Percentiles rank a stretch among this genome's conserved stretches.
Conservation (phyloP, 2,797 vertebrate genomes). For the Okamejei kenojei region DNA sequence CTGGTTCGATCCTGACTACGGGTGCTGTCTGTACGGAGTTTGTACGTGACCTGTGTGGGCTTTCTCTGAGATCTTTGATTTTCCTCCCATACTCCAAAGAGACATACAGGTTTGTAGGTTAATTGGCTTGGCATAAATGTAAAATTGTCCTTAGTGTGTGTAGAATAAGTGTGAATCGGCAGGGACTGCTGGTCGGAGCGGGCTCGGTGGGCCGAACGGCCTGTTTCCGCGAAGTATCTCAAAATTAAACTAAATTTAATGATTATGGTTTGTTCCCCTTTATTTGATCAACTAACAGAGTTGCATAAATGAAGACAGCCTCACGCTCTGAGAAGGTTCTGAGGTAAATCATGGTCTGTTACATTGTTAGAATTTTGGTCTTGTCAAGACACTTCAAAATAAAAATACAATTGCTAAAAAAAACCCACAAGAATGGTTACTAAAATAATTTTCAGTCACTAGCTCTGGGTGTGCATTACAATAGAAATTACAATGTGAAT, state of each 20-base stretch:
- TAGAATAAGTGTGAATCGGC: too few relatives aligned
- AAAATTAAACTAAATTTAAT: neutral
- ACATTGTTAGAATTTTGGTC: neutral
- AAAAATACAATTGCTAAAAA: neutral
- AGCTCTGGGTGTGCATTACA: neutral
- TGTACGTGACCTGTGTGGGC: too few relatives aligned
- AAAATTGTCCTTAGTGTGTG: too few relatives aligned
- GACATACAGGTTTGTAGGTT: too few relatives aligned
- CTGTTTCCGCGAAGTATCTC: too few relatives aligned
- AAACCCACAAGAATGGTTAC: neutral
- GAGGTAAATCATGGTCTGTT: neutral
- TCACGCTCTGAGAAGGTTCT: neutral
- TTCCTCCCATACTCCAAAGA: too few relatives aligned
- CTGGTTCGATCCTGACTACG: too few relatives aligned
- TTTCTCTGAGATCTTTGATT: too few relatives aligned
- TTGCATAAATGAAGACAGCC: neutral
- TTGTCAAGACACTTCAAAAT: neutral
- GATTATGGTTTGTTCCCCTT: neutral
- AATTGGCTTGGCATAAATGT: too few relatives aligned
- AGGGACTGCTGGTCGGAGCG: too few relatives aligned
- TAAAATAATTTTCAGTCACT: neutral
- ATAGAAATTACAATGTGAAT: neutral
- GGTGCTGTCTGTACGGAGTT: too few relatives aligned
- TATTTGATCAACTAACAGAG: neutral
- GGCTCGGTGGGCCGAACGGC: too few relatives aligned